Percentiles rank a stretch among this genome's conserved stretches.
Evolutionary conservation across 2,888 invertebrate genomes (phyloP).

Genomic region (Dicroscelio sp.): DNA sequence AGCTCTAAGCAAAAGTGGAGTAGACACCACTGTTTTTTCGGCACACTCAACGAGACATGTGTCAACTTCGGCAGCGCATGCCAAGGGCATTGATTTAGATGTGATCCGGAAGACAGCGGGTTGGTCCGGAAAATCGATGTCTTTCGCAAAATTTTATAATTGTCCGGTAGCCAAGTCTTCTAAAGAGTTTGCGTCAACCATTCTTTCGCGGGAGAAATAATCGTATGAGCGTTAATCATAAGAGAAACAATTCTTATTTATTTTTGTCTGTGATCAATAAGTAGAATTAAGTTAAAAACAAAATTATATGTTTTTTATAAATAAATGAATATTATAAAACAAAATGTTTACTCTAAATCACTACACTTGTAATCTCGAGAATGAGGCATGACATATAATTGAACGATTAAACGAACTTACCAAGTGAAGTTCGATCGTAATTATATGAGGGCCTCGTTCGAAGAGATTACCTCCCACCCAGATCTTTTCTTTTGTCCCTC

Average conservation of each 20-base stretch:
- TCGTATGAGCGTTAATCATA: too few relatives aligned
- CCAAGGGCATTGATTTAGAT: slow-evolving; percentile 27
- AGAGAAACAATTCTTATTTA: not conserved
- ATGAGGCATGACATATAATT: slow-evolving; percentile 20
- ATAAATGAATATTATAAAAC: not conserved
- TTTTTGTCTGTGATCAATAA: not conserved
- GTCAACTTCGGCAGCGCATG: not conserved
- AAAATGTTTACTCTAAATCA: not conserved
- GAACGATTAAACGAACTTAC: too few relatives aligned
- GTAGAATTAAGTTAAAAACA: not conserved
- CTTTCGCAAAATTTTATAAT: slow-evolving; percentile 22
- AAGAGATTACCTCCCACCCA: not conserved
- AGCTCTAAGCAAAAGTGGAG: slow-evolving; percentile 5
- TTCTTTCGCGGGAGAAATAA: not conserved
- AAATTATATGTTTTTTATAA: not conserved
- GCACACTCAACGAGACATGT: slow-evolving; percentile 43
- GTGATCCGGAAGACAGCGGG: slow-evolving; percentile 16
- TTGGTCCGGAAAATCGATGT: not conserved
- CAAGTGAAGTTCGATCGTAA: slow-evolving; percentile 9
- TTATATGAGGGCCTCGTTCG: slow-evolving; percentile 6
- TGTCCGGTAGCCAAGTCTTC: not conserved
- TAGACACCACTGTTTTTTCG: slow-evolving; percentile 23
- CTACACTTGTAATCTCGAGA: slow-evolving; percentile 14
- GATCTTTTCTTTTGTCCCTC: too few relatives aligned
- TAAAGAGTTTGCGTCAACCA: not conserved